These are phyloP conservation scores for Caenorhabditis auriculariae DNA, from an alignment of 2,888 invertebrate species.

Conservation along the genomic window DNA sequence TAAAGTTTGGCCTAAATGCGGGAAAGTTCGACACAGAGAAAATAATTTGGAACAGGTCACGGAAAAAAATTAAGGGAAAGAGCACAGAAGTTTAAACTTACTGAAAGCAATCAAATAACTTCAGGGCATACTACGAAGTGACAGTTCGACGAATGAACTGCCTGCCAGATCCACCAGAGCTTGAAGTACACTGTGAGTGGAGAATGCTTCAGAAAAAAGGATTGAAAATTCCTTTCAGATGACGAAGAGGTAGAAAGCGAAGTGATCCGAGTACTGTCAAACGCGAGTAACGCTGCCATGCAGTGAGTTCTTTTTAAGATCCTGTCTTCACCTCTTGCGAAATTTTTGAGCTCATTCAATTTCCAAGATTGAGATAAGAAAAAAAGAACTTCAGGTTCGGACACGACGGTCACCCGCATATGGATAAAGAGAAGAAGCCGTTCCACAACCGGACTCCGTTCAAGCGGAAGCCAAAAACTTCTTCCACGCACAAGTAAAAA, in stretches of 20 bases:
- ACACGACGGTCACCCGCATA: constrained; percentile 18
- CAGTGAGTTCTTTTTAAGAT: background rate
- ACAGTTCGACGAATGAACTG: constrained; percentile 62
- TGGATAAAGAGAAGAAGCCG: constrained; percentile 20
- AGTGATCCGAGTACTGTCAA: constrained; percentile 44
- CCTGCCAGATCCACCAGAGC: constrained; percentile 60
- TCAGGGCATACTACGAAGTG: constrained; percentile 54
- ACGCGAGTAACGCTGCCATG: constrained; percentile 28
- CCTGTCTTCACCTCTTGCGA: background rate
- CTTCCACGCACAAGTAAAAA: constrained; percentile 25
- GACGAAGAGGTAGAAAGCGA: constrained; percentile 55
- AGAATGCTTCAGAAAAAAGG: constrained; percentile 1
- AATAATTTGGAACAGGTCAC: background rate
- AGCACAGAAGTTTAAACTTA: constrained; percentile 1
- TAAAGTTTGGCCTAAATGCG: no score
- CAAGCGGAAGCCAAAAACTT: constrained; percentile 30
- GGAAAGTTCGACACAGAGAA: constrained; percentile 1
- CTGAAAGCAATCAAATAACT: constrained; percentile 7
- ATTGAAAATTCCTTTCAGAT: constrained; percentile 22
- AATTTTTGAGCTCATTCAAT: background rate
- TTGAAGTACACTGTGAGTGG: constrained; percentile 52
- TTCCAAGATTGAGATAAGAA: background rate
- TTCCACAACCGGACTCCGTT: constrained; percentile 23
- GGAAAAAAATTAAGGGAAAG: constrained; percentile 1
- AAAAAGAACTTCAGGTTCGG: constrained; percentile 7